Base-by-base conservation (phyloP, 2,888 invertebrate genomes). In the Dynastes tityus region DNA sequence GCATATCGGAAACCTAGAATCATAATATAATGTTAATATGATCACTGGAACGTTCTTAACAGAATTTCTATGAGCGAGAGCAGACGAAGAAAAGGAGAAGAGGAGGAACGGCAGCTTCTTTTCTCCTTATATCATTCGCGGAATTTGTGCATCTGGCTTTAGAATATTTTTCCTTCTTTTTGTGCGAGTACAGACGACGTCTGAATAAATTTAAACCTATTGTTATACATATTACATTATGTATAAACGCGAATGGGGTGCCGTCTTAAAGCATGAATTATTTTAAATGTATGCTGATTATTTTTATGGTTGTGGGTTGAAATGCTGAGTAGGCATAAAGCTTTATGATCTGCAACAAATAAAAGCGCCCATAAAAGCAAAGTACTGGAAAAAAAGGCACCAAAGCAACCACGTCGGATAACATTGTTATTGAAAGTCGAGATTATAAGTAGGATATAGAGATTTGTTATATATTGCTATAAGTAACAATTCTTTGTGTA, bases 1-100 rank as follows among this genome's bases (percentile, higher is more conserved):
- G 76, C 67, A 58, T 68, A 76, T 76, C 53, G 76, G 76, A 67
- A 76, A 76, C 76, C 76, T 67, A 67, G 67, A 76, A 76, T 76
- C 67, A 76, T 68, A 65, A 67, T 76, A 53, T 76, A 68, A 76
- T 76, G 76, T 76, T 76, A 76, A 76, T 76, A 76, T 76, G 67
- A 76, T 76, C 53, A 76, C 76, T 58, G 76, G 32, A 29, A 67
- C 67, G 32, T 40, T 55, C 40, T 58, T 53, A 58, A 51, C 55
- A 55, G 76, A 76, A 76, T 76, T 76, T 76, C 55, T 76, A 76
- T 75, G 63, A 75, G 64, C 55, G 55, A 5, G n/a, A 58, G 55
- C 9, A 11, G 45, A 45, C 0, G 11, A 53, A 58, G 6, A n/a
- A 53, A 71, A 71, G 9, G 13, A 29, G 13, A 68, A 27, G 13